Evolutionary conservation across 2,888 invertebrate genomes (phyloP), one percentile per base, ranked within the genome.

Genomic region (Odontomyia ornata): DNA sequence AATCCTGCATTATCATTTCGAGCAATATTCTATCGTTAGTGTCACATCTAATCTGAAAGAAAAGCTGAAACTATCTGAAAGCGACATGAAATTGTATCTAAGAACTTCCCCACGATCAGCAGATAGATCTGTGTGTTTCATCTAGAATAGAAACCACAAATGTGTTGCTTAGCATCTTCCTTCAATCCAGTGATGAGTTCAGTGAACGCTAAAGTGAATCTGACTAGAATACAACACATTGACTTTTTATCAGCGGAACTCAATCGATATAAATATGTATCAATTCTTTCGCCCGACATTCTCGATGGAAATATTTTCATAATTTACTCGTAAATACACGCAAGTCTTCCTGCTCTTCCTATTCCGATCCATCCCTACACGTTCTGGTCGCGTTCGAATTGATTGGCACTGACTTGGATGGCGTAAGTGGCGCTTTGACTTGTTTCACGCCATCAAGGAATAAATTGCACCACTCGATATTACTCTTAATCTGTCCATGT

Each of bases 141-240:
- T 27, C 5, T 18, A 64, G 64, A 64, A 71, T 25, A 7, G 27
- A 71, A 72, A 72, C 71, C 71, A 56, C 71, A 72, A 72, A 28
- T 56, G 52, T 72, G 71, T 9, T 52, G 13, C 56, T n/a, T 36
- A 18, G 15, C 62, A 52, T 18, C 52, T 13, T 4, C 43, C 15
- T 52, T 52, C 7, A 18, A 52, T 52, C 52, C 4, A n/a, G n/a
- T 18, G 52, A 52, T 52, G 71, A 56, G 71, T 72, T 72, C 71
- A 72, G 21, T 72, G 71, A 72, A 72, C 71, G 71, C 71, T 72
- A 28, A 69, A 71, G 69, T 71, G 69, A 46, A 71, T 71, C 64
- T 64, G 13, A 65, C 4, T 27, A 65, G 7, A 15, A 52, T 52
- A 52, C 52, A 52, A 52, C 18, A 28, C 18, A 36, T 30, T 13